A percentile compares a stretch with the other conserved stretches of the same genome.
Evolutionary conservation across 2,797 vertebrate genomes (phyloP).

Genomic region (Lophotriccus pileatus): DNA sequence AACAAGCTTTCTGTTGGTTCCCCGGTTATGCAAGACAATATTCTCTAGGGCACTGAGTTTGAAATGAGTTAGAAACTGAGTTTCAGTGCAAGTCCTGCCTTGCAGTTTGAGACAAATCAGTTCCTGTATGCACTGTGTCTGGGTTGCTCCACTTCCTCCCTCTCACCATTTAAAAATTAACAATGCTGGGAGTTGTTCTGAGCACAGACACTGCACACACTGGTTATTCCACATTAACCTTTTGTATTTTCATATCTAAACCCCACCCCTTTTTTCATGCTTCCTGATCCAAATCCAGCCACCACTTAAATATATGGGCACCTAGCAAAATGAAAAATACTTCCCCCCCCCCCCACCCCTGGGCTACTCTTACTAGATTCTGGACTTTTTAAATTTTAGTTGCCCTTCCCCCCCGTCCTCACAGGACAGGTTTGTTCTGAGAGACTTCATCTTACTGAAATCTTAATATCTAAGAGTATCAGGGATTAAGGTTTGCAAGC

Average conservation of each 20-base stretch:
- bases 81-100: background rate
- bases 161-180: background rate
- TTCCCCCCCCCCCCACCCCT: rapidly evolving
- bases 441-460: background rate
- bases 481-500: background rate
- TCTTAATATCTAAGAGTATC: background rate
- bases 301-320: background rate
- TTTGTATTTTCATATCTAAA: background rate
- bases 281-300: background rate
- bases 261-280: background rate
- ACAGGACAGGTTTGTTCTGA: background rate
- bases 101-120: background rate
- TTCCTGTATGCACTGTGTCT: background rate
- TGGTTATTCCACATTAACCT: background rate
- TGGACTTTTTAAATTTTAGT: background rate
- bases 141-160: background rate
- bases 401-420: background rate
- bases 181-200: conserved; percentile 10
- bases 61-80: background rate
- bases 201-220: background rate
- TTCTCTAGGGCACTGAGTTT: background rate
- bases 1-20: background rate
- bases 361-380: background rate
- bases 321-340: background rate
- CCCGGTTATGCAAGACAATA: background rate